Evolutionary conservation across 2,888 invertebrate genomes (phyloP).

Genomic region (Carpatolechia fugitivella): DNA sequence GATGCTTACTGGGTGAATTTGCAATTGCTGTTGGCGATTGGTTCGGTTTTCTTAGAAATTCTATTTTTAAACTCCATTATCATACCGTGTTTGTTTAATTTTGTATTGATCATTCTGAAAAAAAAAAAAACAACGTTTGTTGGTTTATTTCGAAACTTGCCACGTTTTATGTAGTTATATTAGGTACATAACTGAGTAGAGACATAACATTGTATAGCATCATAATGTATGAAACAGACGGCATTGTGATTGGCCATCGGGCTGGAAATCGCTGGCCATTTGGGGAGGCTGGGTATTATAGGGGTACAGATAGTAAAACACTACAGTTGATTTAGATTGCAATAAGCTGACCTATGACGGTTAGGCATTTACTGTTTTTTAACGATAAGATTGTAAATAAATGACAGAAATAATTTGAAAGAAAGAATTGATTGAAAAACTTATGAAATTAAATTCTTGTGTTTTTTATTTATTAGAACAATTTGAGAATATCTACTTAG

Average conservation of each 20-base stretch:
- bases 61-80: background rate
- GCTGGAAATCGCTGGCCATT: conserved; percentile 25
- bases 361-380: no score
- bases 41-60: conserved; percentile 1
- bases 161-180: no score
- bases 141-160: no score
- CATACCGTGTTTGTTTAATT: background rate
- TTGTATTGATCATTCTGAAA: background rate
- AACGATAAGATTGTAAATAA: no score
- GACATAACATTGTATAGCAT: background rate
- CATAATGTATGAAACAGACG: background rate
- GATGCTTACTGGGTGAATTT: conserved; percentile 1
- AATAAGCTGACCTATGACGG: no score
- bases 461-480: no score
- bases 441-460: no score
- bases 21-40: conserved; percentile 3
- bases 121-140: no score
- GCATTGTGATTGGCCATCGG: conserved; percentile 22
- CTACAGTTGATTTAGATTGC: background rate
- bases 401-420: no score
- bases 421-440: no score
- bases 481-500: no score
- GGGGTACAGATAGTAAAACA: conserved; percentile 17
- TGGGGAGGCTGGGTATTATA: conserved; percentile 22
- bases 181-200: background rate